Conservation (phyloP, 2,888 invertebrate species). For the Heliconius erato region DNA sequence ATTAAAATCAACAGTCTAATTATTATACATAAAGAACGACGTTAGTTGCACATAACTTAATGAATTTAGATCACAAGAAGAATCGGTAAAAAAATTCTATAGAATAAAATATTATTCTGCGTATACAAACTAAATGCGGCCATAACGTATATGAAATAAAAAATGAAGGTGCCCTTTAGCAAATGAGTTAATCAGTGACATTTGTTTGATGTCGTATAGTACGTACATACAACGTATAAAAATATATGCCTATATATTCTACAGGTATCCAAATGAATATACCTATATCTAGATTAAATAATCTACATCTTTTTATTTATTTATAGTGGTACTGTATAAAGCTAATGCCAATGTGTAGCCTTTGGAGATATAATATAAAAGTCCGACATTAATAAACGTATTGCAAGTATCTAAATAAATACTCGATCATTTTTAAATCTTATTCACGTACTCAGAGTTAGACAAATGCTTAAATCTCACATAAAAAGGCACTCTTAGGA, state of each 20-base stretch:
- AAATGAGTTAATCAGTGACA: background rate
- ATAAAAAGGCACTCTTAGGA: too few species aligned
- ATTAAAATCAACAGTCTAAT: too few species aligned
- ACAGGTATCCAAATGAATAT: background rate
- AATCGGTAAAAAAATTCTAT: too few species aligned
- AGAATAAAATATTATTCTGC: too few species aligned
- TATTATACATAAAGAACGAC: too few species aligned
- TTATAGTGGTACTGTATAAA: background rate
- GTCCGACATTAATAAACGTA: background rate
- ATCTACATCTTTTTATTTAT: background rate
- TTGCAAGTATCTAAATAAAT: background rate
- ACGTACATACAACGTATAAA: background rate
- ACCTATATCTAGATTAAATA: background rate
- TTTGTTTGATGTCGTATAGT: background rate
- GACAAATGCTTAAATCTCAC: too few species aligned
- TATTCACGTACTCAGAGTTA: background rate
- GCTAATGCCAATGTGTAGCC: slow-evolving; percentile 9
- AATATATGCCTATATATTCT: background rate
- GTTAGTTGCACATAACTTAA: too few species aligned
- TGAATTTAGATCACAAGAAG: too few species aligned
- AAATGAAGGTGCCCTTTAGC: background rate
- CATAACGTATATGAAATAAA: too few species aligned
- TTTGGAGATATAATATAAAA: background rate
- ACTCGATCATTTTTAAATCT: background rate
- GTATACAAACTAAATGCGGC: too few species aligned